These are phyloP conservation scores for Carlito syrichta DNA, from an alignment of 2,113 vertebrate species.

Conservation along the genomic window DNA sequence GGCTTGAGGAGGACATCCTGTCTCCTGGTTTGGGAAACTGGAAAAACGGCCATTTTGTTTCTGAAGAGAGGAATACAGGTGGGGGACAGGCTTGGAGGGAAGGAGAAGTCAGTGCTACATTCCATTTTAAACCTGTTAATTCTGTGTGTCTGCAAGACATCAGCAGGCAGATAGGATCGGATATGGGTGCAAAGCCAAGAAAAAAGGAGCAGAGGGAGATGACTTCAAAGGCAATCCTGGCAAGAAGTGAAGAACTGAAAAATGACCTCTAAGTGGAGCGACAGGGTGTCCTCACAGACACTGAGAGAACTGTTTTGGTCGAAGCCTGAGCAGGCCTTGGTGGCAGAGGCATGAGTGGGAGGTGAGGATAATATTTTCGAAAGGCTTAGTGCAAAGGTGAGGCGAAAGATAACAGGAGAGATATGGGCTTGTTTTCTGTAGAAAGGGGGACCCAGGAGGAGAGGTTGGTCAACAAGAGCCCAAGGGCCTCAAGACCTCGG, in stretches of 20 bases:
- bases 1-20: background rate
- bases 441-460: background rate
- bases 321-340: background rate
- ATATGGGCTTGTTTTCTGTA: background rate
- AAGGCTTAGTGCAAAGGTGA: background rate
- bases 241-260: background rate
- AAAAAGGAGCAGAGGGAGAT: background rate
- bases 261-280: background rate
- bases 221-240: background rate
- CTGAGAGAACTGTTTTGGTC: accelerated
- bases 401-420: background rate
- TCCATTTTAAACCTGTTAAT: background rate
- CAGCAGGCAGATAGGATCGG: background rate
- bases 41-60: background rate
- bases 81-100: background rate
- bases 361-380: background rate
- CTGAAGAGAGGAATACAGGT: background rate
- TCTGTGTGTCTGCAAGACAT: background rate
- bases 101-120: background rate
- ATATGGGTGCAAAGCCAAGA: background rate
- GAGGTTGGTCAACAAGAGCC: background rate
- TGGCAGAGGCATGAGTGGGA: background rate
- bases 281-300: background rate
- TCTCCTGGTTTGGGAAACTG: background rate
- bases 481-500: background rate